Base-by-base conservation (phyloP, 2,797 vertebrate species). In the Peromyscus nudipes region DNA sequence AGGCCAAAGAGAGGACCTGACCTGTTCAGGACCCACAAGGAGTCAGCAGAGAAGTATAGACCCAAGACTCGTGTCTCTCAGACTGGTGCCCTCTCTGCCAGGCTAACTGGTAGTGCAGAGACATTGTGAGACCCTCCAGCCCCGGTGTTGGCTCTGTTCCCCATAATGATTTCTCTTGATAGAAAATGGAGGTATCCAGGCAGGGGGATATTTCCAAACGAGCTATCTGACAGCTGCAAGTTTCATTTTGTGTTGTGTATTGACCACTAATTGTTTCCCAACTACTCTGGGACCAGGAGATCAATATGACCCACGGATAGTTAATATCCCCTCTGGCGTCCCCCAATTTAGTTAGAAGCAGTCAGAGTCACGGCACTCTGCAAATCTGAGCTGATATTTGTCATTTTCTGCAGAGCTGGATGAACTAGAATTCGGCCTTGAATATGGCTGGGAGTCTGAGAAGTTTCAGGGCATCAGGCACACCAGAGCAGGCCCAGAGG, bases 251-350 rank as follows among this genome's bases (percentile, higher is more conserved):
- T 89, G 97, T 97, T 97, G 71, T n/a, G 82, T 95, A 97, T 98
- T 98, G 98, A 98, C 98, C 98, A 97, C 98, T 98, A 98, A 98
- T 98, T 98, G 97, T 98, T 98, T 98, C 97, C 98, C 96, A 96
- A 79, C 96, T 97, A 96, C 96, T 91, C 37, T 0, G 96, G 96
- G 98, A 96, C 91, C 34, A 96, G 91, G 92, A 97, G 96, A 98
- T 98, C 98, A 40, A 98, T 98, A 98, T 97, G 92, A 55, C 52
- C 4, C 95, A 86, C 49, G 95, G 98, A 96, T 95, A 96, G 97
- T 97, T 96, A 97, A 98, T 97, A 96, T 84, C 96, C 97, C 96
- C 94, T 91, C 65, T 0, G 4, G 92, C 86, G 93, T 96, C 87
- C 96, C 94, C 10, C 19, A 9, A 97, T 80, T 92, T 62, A 4